A percentile compares a stretch with the other conserved stretches of the same genome.
Conservation (phyloP, 2,888 invertebrate species). For the Apodemia hepburni region DNA sequence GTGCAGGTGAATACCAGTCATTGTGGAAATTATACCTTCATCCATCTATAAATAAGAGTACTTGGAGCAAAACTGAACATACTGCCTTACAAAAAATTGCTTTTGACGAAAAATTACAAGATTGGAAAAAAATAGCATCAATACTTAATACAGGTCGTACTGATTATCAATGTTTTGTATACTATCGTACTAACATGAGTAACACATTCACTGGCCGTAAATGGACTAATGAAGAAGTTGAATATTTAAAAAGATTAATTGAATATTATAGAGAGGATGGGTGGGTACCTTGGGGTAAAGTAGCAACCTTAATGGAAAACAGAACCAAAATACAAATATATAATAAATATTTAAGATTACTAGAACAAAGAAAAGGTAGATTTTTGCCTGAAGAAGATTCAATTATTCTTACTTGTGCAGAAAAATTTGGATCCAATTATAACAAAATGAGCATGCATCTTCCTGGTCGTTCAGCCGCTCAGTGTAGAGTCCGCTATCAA, state of each 20-base stretch:
- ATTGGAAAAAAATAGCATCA: constrained; percentile 84
- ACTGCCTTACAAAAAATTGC: constrained; percentile 46
- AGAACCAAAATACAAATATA: constrained; percentile 84
- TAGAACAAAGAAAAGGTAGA: constrained; percentile 76
- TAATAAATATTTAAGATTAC: constrained; percentile 68
- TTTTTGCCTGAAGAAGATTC: constrained; percentile 85
- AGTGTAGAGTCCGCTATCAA: constrained; percentile 81
- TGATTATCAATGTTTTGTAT: constrained; percentile 85
- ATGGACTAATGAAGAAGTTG: constrained; percentile 86
- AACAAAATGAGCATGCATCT: constrained; percentile 79
- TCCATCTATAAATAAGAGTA: constrained; percentile 81
- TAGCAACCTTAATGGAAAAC: constrained; percentile 81
- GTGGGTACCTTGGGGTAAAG: constrained; percentile 87
- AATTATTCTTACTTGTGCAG: constrained; percentile 80
- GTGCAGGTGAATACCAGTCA: constrained; percentile 81
- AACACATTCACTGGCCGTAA: constrained; percentile 50
- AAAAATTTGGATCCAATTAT: constrained; percentile 82
- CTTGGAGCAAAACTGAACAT: constrained; percentile 55
- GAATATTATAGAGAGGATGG: constrained; percentile 82
- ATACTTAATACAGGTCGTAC: constrained; percentile 80
- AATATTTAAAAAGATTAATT: constrained; percentile 81
- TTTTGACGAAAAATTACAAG: constrained; percentile 60
- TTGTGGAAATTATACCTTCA: constrained; percentile 87
- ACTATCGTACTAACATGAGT: constrained; percentile 77
- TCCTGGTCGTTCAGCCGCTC: constrained; percentile 81